Evolutionary conservation across 2,113 vertebrate genomes (phyloP), one percentile per base, ranked within the genome.

Genomic region (Ochotona curzoniae): DNA sequence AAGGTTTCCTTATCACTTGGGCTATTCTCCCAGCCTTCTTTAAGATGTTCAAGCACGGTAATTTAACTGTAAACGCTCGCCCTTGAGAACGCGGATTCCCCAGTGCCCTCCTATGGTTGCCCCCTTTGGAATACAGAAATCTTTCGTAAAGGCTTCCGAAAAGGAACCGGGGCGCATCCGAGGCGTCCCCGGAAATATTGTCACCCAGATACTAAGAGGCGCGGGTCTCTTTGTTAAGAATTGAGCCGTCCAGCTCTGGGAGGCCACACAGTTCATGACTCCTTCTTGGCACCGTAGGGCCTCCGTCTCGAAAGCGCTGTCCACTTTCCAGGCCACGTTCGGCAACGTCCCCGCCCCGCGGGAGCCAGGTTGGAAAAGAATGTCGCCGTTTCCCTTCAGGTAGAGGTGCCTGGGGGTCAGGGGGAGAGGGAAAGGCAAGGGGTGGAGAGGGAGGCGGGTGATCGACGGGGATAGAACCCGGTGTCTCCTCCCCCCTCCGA

Each of bases 381-480:
- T 93, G 97, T 83, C 70, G 87, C 91, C 69, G 93, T 94, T 96
- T 95, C 82, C 83, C 94, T 93, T 84, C 98, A 98, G 98, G 98
- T 98, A 94, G 96, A 96, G 97, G 91, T 90, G 96, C 94, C 93
- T 87, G 93, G 87, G 95, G 88, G 87, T 71, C 83, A 85, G 87
- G 35, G 38, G 90, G 35, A 66, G 83, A 89, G 23, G 76, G 38
- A 74, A 49, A 81, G 51, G 61, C 61, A 3, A 96, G 94, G 94
- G 51, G 76, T 83, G 90, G 32, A 83, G 83, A 93, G 94, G 87
- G 88, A 96, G 94, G 94, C 96, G 92, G 61, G 96, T 98, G 98
- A 98, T 98, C 97, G 98, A 97, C 98, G 96, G 97, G 98, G 95
- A 12, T 79, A 94, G 98, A 85, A 95, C 95, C 38, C 93, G 11